A percentile compares a stretch with the other conserved stretches of the same genome.
phyloP scores from a whole-genome alignment of 2,797 vertebrate genomes.

The Lemur catta region DNA sequence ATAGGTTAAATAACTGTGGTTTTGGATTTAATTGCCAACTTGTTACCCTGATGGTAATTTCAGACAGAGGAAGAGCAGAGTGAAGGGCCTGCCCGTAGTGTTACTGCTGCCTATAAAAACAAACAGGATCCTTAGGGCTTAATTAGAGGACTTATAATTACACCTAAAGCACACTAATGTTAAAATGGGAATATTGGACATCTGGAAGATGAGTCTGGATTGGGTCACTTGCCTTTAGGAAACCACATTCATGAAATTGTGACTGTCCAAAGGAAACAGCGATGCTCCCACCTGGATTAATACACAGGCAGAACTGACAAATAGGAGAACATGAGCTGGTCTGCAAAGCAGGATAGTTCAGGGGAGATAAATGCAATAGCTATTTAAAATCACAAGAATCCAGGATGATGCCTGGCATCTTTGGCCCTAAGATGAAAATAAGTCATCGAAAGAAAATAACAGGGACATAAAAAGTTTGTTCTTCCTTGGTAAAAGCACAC shows the following conservation, averaged over 20 bases:
- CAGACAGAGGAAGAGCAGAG: neutral
- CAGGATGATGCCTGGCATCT: neutral
- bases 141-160: slow-evolving; percentile 22
- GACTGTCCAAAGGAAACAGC: neutral
- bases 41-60: slow-evolving; percentile 27
- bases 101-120: slow-evolving; percentile 20
- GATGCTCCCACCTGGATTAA: neutral
- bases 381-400: neutral
- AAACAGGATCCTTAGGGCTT: slow-evolving; percentile 41
- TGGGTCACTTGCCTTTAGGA: slow-evolving; percentile 28
- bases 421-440: neutral
- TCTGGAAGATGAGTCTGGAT: slow-evolving; percentile 29
- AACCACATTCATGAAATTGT: neutral
- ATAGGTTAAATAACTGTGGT: slow-evolving; percentile 33
- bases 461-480: neutral
- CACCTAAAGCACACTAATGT: neutral
- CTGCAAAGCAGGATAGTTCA: neutral
- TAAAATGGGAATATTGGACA: neutral
- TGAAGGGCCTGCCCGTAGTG: neutral
- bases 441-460: neutral
- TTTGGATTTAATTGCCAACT: slow-evolving; percentile 53
- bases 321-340: neutral
- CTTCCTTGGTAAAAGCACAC: neutral
- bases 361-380: neutral
- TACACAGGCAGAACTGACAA: neutral